phyloP scores from a whole-genome alignment of 2,888 invertebrate genomes.

The Spodoptera picta region DNA sequence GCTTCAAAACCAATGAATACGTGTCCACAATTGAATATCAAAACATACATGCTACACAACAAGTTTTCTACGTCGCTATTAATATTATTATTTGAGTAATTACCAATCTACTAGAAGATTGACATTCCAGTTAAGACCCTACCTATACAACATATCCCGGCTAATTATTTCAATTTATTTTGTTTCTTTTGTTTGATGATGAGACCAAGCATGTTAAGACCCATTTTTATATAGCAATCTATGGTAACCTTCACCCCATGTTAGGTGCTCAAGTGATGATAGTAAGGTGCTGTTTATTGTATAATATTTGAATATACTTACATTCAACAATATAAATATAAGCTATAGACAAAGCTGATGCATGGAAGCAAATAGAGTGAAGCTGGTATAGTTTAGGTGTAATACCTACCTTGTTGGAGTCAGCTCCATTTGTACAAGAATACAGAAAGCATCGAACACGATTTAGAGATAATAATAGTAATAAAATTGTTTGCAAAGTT shows the following conservation, averaged over 20 bases:
- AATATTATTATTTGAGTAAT: slow-evolving; percentile 31
- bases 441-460: slow-evolving; percentile 54
- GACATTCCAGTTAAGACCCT: slow-evolving; percentile 50
- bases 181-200: slow-evolving; percentile 15
- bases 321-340: slow-evolving; percentile 30
- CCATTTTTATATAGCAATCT: slow-evolving; percentile 46
- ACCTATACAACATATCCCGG: slow-evolving; percentile 35
- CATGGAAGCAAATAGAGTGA: slow-evolving; percentile 66
- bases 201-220: slow-evolving; percentile 45
- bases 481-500: slow-evolving; percentile 36
- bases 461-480: slow-evolving; percentile 54
- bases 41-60: slow-evolving; percentile 62
- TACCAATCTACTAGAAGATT: slow-evolving; percentile 10
- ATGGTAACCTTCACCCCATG: slow-evolving; percentile 47
- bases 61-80: slow-evolving; percentile 39
- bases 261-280: slow-evolving; percentile 40
- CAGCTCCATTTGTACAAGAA: slow-evolving; percentile 66
- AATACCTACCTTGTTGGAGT: slow-evolving; percentile 81
- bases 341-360: slow-evolving; percentile 68
- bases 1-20: neutral
- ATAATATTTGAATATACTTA: slow-evolving; percentile 36
- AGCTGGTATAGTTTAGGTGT: slow-evolving; percentile 63
- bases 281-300: slow-evolving; percentile 20
- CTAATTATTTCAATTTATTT: slow-evolving; percentile 39
- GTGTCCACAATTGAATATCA: slow-evolving; percentile 37